Evolutionary conservation across 92 coral and sea anemone genomes (phyloP), one percentile per base, ranked within the genome.

Genomic region (Umimayanthus chanpuru): DNA sequence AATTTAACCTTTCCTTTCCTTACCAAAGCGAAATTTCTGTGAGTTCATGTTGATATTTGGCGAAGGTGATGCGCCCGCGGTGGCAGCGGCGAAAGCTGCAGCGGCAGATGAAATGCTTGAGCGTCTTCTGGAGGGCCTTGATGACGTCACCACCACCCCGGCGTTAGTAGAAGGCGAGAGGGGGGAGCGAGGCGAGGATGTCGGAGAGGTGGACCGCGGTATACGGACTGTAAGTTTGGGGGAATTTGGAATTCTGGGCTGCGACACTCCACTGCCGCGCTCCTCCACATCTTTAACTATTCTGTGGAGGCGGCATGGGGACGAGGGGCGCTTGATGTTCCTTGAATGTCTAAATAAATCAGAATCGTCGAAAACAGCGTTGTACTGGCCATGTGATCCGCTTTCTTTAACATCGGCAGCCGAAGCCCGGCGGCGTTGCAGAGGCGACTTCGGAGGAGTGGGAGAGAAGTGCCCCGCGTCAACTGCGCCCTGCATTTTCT

Each of bases 61-160:
- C 38, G 99, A 95, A 43, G 98, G 94, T 56, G 96, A 93, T 41
- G 99, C 99, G 89, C 99, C 99, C 32, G 99, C 99, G 40, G 99
- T 97, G 41, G 99, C 99, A 43, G 99, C 99, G 47, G 99, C 99
- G 86, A 97, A 97, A 6, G 99, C 99, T 50, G 99, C 96, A 79
- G 99, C 99, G 39, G 99, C 99, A 86, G 95, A 93, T 21, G 98
- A 94, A 79, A 95, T 97, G 85, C 98, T 97, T 20, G 99, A 94
- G 82, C 98, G 92, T 80, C 99, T 91, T 85, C 94, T 92, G 9
- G 99, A 95, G 10, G 97, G 95, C 73, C 92, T 90, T 29, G 99
- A 93, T 81, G 98, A 95, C 88, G 99, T 97, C 89, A 97, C 98
- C 5, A 97, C 99, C 21, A 96, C 99, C 25, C 99, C 99, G 23